Base-by-base conservation (phyloP, 2,888 invertebrate genomes). In the Scrobipalpa costella region DNA sequence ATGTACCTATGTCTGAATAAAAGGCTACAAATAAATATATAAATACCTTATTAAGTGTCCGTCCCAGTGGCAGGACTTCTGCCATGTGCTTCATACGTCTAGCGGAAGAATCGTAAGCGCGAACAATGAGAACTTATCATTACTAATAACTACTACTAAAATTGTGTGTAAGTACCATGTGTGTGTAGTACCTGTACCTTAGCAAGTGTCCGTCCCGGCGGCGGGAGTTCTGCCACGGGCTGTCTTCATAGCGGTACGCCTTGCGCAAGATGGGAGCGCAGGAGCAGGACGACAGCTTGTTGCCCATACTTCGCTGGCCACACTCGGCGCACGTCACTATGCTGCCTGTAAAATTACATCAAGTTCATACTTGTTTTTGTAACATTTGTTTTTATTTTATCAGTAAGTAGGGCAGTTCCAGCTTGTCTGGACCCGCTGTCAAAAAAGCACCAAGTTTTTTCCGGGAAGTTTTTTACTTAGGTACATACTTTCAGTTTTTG, bases 1-100 rank as follows among this genome's bases (percentile, higher is more conserved):
- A n/a, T n/a, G n/a, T 27, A 27, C 5, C 2, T 27, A 27, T 27
- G 27, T 27, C 27, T 27, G 27, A 27, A 27, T 27, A 27, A 27
- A 27, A 27, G 27, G 27, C 27, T 27, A 27, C n/a, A n/a, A n/a
- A n/a, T n/a, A n/a, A n/a, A n/a, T n/a, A n/a, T n/a, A n/a, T n/a
- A n/a, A n/a, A n/a, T 90, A 97, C 97, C 97, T 96, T 90, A 98
- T 93, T 81, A 98, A 94, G 91, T 96, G 96, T 79, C 96, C 96
- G 87, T 97, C 96, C 74, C 96, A 93, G 75, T 96, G 94, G 74
- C 96, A 93, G 69, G 96, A 95, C 83, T 96, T 95, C 92, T 97
- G 97, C 97, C 97, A 98, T 86, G 98, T 98, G 85, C 97, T 91
- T 97, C 98, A 92, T 98, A 98, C 84, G 97, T 97, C 93, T 98